These are phyloP conservation scores for Salmo trutta DNA, from an alignment of 2,797 vertebrate species.

Conservation along the genomic window DNA sequence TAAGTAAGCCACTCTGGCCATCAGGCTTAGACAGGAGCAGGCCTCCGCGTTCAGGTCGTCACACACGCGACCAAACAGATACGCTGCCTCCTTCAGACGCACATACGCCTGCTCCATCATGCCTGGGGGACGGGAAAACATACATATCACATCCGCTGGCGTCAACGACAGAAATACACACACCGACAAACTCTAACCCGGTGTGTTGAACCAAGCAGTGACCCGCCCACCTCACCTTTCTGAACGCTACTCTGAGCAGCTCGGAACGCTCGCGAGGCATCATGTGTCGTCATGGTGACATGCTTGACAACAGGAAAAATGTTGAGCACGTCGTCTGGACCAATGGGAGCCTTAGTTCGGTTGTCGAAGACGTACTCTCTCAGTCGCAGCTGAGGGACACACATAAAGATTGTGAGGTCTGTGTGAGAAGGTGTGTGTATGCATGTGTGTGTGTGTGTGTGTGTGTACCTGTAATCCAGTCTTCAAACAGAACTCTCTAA, in stretches of 20 bases:
- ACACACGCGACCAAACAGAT: constrained; percentile 77
- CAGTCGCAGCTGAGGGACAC: constrained; percentile 72
- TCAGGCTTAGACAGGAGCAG: constrained; percentile 72
- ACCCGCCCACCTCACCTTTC: constrained; percentile 68
- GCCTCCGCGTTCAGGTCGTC: constrained; percentile 80
- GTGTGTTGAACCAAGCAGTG: not conserved
- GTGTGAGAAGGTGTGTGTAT: not conserved
- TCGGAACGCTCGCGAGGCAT: constrained; percentile 65
- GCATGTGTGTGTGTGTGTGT: not conserved
- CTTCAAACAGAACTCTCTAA: constrained; percentile 83
- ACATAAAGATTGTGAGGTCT: constrained; percentile 28
- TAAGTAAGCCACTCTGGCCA: constrained; percentile 77
- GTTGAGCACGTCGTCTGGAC: constrained; percentile 82
- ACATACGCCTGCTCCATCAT: constrained; percentile 76
- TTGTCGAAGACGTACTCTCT: constrained; percentile 80
- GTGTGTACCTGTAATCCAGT: constrained; percentile 80
- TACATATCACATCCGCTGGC: not conserved
- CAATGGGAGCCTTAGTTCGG: constrained; percentile 79
- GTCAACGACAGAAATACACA: not conserved
- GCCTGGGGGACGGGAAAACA: constrained; percentile 58
- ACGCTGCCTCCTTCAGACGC: constrained; percentile 77
- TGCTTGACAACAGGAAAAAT: constrained; percentile 81
- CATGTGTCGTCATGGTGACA: constrained; percentile 63
- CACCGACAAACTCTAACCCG: not conserved
- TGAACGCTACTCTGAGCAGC: constrained; percentile 72